A percentile compares a stretch with the other conserved stretches of the same genome.
These are phyloP conservation scores for Perca flavescens DNA, from an alignment of 2,113 vertebrate species.

Conservation along the genomic window DNA sequence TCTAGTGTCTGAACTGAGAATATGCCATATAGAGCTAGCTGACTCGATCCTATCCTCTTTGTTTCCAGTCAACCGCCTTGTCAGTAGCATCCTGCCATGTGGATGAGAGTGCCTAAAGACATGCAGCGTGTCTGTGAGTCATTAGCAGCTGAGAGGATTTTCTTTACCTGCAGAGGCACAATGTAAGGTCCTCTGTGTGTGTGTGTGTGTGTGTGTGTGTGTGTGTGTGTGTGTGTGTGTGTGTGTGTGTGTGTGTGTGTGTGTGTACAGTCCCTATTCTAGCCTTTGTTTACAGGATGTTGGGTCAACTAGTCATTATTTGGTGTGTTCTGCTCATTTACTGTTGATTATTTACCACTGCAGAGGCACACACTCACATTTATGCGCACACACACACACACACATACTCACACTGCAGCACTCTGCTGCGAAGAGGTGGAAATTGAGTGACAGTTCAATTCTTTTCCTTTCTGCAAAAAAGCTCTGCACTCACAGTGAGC, in stretches of 20 bases:
- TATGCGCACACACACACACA: background rate
- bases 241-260: background rate
- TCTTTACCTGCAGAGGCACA: conserved; percentile 47
- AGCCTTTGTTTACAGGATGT: conserved; percentile 47
- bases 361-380: conserved; percentile 1
- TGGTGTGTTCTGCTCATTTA: conserved; percentile 25
- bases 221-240: no score
- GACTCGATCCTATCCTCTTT: conserved; percentile 41
- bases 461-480: conserved; percentile 49
- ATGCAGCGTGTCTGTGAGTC: conserved; percentile 40
- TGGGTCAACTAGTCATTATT: conserved; percentile 45
- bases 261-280: conserved; percentile 14
- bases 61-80: conserved; percentile 26
- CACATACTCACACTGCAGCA: conserved; percentile 17
- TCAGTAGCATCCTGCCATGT: conserved; percentile 32
- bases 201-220: background rate
- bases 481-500: conserved; percentile 47
- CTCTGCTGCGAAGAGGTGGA: conserved; percentile 44
- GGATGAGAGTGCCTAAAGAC: conserved; percentile 49
- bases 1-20: conserved; percentile 24
- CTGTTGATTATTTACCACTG: background rate
- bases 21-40: background rate
- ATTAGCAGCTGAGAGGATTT: conserved; percentile 69
- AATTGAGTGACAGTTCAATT: conserved; percentile 73
- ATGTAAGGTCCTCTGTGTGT: conserved; percentile 37